Evolutionary conservation across 2,113 vertebrate genomes (phyloP).

Genomic region (Dicerorhinus sumatrensis): DNA sequence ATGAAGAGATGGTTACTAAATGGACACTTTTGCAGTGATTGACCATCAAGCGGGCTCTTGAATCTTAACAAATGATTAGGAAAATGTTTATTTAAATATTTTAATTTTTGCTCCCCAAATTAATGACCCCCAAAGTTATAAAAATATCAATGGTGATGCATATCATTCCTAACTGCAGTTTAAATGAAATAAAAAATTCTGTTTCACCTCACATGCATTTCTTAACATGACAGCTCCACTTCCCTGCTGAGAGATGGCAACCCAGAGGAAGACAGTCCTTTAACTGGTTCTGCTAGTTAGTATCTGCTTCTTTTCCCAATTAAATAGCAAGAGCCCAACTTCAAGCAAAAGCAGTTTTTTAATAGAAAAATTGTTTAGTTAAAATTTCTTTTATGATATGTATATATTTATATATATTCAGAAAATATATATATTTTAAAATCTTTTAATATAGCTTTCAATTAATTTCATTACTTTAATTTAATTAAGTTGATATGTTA

Average conservation of each 20-base stretch:
- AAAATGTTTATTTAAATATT: not conserved
- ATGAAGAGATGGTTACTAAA: not conserved
- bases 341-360: not conserved
- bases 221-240: fast-evolving
- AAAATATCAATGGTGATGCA: not conserved
- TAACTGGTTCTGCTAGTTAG: not conserved
- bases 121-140: not conserved
- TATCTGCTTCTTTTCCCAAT: not conserved
- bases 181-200: not conserved
- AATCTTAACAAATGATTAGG: not conserved
- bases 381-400: not conserved
- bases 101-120: not conserved
- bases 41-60: not conserved
- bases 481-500: not conserved
- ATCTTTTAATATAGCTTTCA: not conserved
- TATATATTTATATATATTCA: too few relatives aligned
- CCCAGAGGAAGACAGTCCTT: not conserved
- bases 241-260: fast-evolving
- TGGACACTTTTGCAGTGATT: not conserved
- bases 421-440: not conserved
- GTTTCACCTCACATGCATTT: not conserved
- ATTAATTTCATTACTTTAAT: too few relatives aligned
- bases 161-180: not conserved
- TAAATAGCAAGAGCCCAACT: not conserved
- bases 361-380: not conserved